A percentile compares a stretch with the other conserved stretches of the same genome.
Conservation (phyloP, 2,797 vertebrate genomes). For the Saguinus oedipus region DNA sequence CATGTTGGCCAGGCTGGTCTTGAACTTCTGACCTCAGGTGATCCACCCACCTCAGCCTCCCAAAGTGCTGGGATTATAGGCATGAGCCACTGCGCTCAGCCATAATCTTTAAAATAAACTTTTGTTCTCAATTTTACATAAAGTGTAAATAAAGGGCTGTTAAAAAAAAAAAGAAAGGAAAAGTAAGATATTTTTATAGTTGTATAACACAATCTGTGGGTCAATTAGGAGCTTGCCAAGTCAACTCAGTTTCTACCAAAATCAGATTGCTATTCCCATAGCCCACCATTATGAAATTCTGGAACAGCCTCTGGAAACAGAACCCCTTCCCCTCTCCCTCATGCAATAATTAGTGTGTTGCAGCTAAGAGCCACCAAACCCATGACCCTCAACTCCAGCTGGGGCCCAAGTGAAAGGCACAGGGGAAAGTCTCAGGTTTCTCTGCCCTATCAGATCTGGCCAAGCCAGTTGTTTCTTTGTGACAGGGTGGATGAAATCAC, state of each 20-base stretch:
- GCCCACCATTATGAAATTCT: not conserved
- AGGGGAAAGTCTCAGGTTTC: not conserved
- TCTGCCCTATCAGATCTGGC: conserved; percentile 36
- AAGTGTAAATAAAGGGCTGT: not conserved
- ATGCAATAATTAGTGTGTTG: not conserved
- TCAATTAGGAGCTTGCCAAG: not conserved
- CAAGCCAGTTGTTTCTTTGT: not conserved
- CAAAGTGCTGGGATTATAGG: too few relatives aligned
- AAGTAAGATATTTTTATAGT: not conserved
- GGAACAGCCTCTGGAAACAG: not conserved
- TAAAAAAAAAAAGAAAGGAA: not conserved
- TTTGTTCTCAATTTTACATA: not conserved
- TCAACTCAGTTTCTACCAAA: not conserved
- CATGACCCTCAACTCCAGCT: not conserved
- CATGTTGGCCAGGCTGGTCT: too few relatives aligned
- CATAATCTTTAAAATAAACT: not conserved
- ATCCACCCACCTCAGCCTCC: too few relatives aligned
- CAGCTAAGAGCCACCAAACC: not conserved
- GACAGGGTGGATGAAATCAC: not conserved
- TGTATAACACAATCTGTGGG: not conserved
- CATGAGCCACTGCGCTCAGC: fast-evolving
- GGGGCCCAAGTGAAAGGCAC: not conserved
- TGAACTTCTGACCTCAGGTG: too few relatives aligned
- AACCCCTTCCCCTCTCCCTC: not conserved
- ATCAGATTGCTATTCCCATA: not conserved